Conservation (phyloP, 2,888 invertebrate species). For the Caenorhabditis sp. region DNA sequence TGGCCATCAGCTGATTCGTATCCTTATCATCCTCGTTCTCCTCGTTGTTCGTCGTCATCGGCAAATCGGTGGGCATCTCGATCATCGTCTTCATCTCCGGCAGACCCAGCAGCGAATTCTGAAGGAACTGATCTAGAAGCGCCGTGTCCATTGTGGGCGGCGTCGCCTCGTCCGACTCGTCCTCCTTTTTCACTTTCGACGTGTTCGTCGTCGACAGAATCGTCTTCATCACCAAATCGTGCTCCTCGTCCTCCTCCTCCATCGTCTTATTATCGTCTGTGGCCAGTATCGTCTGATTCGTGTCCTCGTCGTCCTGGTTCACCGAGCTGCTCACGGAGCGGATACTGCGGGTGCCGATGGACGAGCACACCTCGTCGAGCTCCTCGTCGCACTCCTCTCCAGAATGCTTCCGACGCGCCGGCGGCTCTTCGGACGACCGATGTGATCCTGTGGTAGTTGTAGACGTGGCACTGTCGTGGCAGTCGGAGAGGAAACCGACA, state of each 20-base stretch:
- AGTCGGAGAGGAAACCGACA: constrained; percentile 39
- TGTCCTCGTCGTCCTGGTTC: constrained; percentile 39
- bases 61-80: neutral
- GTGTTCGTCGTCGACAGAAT: constrained; percentile 38
- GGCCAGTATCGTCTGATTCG: constrained; percentile 27
- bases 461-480: constrained; percentile 42
- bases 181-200: constrained; percentile 1
- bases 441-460: constrained; percentile 31
- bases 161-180: neutral
- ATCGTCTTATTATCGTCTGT: neutral
- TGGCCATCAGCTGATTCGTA: neutral
- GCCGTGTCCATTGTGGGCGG: neutral
- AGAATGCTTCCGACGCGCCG: constrained; percentile 28
- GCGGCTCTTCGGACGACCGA: constrained; percentile 50
- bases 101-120: constrained; percentile 25
- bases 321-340: constrained; percentile 53
- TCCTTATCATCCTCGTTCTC: constrained; percentile 27
- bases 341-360: constrained; percentile 45
- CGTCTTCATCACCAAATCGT: constrained; percentile 49
- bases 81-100: constrained; percentile 6
- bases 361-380: constrained; percentile 48
- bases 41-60: neutral
- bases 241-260: constrained; percentile 29
- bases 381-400: constrained; percentile 39
- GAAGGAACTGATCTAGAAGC: constrained; percentile 31